Base-by-base conservation (phyloP, 2,113 vertebrate species). In the Vimba vimba region DNA sequence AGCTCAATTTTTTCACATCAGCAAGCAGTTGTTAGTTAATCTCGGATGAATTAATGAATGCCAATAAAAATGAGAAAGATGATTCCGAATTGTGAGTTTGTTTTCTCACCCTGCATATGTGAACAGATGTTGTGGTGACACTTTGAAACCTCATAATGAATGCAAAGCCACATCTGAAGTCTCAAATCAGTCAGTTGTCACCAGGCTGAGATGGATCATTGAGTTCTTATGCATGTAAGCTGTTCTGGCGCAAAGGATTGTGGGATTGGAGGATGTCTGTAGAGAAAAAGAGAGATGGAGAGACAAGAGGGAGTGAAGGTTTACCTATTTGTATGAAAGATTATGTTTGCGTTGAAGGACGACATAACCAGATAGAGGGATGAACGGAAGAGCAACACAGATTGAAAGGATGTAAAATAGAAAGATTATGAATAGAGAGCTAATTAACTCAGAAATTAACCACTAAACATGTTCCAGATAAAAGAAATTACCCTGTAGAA, bases 221-320 rank as follows among this genome's bases (percentile, higher is more conserved):
- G 47, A 43, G 47, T 81, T 66, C 59, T 81, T 19, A 47, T 21
- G 8, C 60, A 59, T 79, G 62, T 85, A 59, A 79, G 27, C 75
- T 69, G 21, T 52, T 47, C 62, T 43, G 57, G 47, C 15, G 15
- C 36, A 45, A 19, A 57, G 9, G 43, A 79, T 52, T 57, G 21
- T 36, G 30, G 74, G 39, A 68, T 9, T 55, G 25, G 60, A 60
- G 60, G 45, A 50, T 4, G 59, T 50, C 36, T n/a, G 6, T 9
- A 39, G 66, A 69, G 8, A 19, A 69, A 69, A 73, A 73, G 69
- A 43, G 19, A 73, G 21, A 73, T 73, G 69, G 69, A 73, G 36
- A 73, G 73, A 47, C 71, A 75, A 75, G 43, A 0, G 2, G 11
- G 39, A 45, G 36, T 69, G 30, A 15, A 9, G 30, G 66, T 74